Conservation (phyloP, 2,797 vertebrate species). For the Loris lydekkerianus region DNA sequence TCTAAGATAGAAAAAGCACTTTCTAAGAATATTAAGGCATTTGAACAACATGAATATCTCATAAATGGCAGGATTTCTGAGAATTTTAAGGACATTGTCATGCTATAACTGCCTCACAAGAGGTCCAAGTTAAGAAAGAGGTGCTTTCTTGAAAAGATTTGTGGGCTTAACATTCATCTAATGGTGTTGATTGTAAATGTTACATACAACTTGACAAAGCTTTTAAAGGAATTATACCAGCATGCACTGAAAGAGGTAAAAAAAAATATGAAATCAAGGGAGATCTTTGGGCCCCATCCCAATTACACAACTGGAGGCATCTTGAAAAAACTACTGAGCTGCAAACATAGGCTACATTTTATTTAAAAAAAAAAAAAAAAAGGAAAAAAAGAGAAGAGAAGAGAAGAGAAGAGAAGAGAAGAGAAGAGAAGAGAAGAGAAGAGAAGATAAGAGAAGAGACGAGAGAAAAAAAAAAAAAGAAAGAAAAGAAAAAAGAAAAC, state of each 20-base stretch:
- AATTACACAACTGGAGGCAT: not conserved
- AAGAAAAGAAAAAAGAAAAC: not conserved
- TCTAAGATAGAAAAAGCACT: not conserved
- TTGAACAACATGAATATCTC: not conserved
- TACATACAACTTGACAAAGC: not conserved
- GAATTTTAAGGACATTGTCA: not conserved
- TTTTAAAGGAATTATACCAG: not conserved
- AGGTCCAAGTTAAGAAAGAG: not conserved
- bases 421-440: too few relatives aligned
- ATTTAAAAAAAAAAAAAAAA: not conserved
- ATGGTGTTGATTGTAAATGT: conserved; percentile 11
- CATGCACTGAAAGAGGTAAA: not conserved
- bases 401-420: too few relatives aligned
- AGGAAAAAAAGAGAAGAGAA: too few relatives aligned
- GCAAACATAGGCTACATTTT: not conserved
- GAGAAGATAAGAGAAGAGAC: too few relatives aligned
- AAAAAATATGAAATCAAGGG: not conserved
- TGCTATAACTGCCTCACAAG: not conserved
- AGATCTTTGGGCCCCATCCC: not conserved
- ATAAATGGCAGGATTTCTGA: not conserved
- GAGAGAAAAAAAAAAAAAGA: not conserved
- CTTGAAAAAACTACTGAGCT: not conserved
- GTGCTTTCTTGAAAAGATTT: conserved; percentile 1
- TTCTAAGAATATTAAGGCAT: not conserved
- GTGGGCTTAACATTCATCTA: not conserved